Evolutionary conservation across 1,140 invertebrate genomes (phyloP), one percentile per base, ranked within the genome.

Genomic region (Lineus longissimus): DNA sequence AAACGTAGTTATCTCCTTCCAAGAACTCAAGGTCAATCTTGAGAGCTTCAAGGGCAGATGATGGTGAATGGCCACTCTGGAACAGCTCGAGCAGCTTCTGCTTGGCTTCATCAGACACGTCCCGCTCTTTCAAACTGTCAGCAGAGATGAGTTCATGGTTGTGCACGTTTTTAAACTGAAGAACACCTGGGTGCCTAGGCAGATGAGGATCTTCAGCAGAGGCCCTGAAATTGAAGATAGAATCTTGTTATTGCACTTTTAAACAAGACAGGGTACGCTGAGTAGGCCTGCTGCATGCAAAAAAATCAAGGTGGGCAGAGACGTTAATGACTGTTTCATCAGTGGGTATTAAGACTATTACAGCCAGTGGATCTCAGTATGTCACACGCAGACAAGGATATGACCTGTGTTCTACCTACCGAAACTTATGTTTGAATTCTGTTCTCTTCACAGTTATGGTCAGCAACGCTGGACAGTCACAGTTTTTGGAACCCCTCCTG

Each of bases 191-290:
- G 27, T 7, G 27, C 51, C 27, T 17, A 7, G 51, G 51, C 27
- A 54, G 51, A 54, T 54, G 51, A 25, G 51, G 22, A 54, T 54
- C 51, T 25, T 54, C 27, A 29, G 11, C 22, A 6, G 51, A 4
- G 17, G 51, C 51, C 51, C 51, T 54, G 51, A 23, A 54, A 29
- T 25, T 29, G 27, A 54, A 54, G 17, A 54, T 43, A 43, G 41
- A 15, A 15, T 15, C n/a, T 15, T 43, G 15, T 15, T 43, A 15
- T 43, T 17, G 51, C 17, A 7, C 33, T 7, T 36, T 36, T 36
- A 36, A 15, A 36, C 33, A 36, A 7, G 33, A 36, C 33, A 36
- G 15, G 4, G 33, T 15, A n/a, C n/a, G n/a, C 33, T 36, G 4
- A 36, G 15, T 36, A 7, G 15, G 33, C 15, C 6, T 7, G 15